These are phyloP conservation scores for Acanthornis magna DNA, from an alignment of 2,797 vertebrate genomes.

Conservation along the genomic window DNA sequence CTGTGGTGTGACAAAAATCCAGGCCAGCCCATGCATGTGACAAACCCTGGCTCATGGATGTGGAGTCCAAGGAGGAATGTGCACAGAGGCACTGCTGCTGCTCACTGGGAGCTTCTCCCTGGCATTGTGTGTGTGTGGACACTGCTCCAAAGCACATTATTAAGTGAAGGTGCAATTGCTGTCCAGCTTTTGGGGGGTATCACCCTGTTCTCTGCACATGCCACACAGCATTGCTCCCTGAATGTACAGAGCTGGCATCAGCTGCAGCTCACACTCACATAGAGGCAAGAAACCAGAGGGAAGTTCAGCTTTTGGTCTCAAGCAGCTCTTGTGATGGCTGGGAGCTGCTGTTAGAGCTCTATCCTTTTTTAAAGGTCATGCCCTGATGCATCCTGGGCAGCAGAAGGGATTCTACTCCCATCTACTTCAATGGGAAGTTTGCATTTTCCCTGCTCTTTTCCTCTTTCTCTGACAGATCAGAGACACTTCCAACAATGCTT, in stretches of 20 bases:
- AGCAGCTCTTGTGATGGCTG: not conserved
- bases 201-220: not conserved
- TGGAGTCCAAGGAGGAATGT: not conserved
- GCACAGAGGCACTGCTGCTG: not conserved
- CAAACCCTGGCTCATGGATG: not conserved
- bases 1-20: not conserved
- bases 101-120: not conserved
- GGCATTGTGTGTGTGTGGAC: not conserved
- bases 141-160: not conserved
- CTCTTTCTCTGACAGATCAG: not conserved
- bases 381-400: not conserved
- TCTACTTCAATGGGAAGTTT: not conserved
- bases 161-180: not conserved
- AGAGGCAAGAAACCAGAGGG: not conserved
- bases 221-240: not conserved
- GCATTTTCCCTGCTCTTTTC: not conserved
- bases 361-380: not conserved
- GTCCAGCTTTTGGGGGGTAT: not conserved
- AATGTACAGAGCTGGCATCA: not conserved
- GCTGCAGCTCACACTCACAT: not conserved
- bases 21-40: fast-evolving
- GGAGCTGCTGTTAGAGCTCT: not conserved
- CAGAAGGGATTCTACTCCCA: not conserved
- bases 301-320: not conserved
- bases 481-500: not conserved